These are phyloP conservation scores for Kryptopterus vitreolus DNA, from an alignment of 2,797 vertebrate genomes.

Conservation along the genomic window DNA sequence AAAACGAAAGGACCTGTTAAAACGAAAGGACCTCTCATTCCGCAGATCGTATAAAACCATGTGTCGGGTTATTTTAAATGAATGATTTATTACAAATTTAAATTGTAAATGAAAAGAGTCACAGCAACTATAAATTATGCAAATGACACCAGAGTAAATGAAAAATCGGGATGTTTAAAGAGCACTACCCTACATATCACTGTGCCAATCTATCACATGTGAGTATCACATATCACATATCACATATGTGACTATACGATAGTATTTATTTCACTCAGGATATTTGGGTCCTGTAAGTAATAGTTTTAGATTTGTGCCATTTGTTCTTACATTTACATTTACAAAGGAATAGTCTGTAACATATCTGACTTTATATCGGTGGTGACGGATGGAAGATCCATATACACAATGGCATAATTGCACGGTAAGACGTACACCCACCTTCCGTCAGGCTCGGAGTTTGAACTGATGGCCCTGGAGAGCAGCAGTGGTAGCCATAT, in stretches of 20 bases:
- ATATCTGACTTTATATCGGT: no score
- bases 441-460: background rate
- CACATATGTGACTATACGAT: background rate
- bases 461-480: background rate
- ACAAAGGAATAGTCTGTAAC: no score
- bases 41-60: background rate
- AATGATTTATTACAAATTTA: no score
- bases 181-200: background rate
- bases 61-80: background rate
- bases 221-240: background rate
- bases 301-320: background rate
- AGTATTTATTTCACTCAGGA: background rate
- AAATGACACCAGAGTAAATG: background rate
- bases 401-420: background rate
- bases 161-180: background rate
- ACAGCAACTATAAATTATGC: background rate
- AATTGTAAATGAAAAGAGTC: background rate
- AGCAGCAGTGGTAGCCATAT: conserved; percentile 31
- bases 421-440: background rate
- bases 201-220: background rate
- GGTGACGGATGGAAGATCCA: background rate
- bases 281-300: no score
- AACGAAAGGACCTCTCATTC: no score
- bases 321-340: background rate
- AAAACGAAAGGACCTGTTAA: no score